A percentile compares a stretch with the other conserved stretches of the same genome.
These are phyloP conservation scores for Isaurus tuberculatus DNA, from an alignment of 92 coral and sea anemone genomes.

Conservation along the genomic window DNA sequence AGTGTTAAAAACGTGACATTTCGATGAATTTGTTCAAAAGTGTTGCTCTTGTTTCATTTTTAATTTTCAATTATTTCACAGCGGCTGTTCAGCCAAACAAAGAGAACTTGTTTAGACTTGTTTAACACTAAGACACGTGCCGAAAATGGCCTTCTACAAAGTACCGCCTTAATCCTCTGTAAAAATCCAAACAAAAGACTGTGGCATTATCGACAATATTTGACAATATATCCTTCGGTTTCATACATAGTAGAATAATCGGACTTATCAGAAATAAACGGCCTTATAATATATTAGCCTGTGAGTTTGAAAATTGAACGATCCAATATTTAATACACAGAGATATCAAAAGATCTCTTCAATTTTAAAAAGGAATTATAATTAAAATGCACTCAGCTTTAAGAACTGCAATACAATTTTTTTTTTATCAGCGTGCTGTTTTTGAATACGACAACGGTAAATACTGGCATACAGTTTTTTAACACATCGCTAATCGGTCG, in stretches of 20 bases:
- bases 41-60: not conserved
- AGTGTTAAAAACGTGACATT: too few species aligned
- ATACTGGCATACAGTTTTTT: too few species aligned
- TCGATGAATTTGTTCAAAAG: too few species aligned
- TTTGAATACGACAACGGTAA: too few species aligned
- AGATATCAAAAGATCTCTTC: not conserved
- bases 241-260: too few species aligned
- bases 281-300: not conserved
- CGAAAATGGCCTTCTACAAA: not conserved
- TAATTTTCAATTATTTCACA: not conserved
- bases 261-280: not conserved
- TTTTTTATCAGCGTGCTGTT: too few species aligned
- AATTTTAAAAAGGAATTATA: not conserved
- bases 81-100: not conserved
- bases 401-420: not conserved
- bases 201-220: not conserved
- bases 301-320: not conserved
- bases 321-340: not conserved
- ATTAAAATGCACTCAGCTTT: not conserved
- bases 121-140: not conserved
- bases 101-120: not conserved
- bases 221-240: not conserved
- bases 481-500: not conserved
- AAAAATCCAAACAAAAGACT: not conserved
- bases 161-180: not conserved